Percentiles rank a stretch among this genome's conserved stretches.
Evolutionary conservation across 2,888 invertebrate genomes (phyloP).

Genomic region (Odontocerum albicorne): DNA sequence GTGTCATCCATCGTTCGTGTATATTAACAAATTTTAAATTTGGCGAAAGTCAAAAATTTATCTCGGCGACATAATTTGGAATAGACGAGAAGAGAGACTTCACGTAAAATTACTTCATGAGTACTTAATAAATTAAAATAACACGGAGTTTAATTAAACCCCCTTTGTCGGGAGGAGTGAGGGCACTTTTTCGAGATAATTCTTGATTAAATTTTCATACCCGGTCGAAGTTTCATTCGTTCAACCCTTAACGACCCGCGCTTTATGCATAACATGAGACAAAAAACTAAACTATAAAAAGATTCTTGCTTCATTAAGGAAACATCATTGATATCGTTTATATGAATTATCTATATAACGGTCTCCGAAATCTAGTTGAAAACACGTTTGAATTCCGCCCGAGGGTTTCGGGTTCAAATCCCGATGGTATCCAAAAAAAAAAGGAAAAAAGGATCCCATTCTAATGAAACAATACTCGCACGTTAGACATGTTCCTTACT

Average conservation of each 20-base stretch:
- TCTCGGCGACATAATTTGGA: constrained; percentile 10
- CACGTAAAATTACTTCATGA: constrained; percentile 23
- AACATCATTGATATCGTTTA: no score
- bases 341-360: no score
- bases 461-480: no score
- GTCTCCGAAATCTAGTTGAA: no score
- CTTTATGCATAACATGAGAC: no score
- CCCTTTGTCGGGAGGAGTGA: constrained; percentile 3
- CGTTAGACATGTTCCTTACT: no score
- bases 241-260: background rate
- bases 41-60: constrained; percentile 12
- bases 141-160: constrained; percentile 34
- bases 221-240: constrained; percentile 14
- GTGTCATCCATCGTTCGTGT: constrained; percentile 8
- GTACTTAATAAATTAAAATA: constrained; percentile 36
- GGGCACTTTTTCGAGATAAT: constrained; percentile 6
- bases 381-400: no score
- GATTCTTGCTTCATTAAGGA: no score
- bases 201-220: constrained; percentile 16
- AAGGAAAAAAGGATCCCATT: no score
- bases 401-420: no score
- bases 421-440: no score
- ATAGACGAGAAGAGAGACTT: background rate
- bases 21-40: constrained; percentile 18
- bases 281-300: no score